Conservation (phyloP, 2,113 vertebrate species). For the Uria aalge region DNA sequence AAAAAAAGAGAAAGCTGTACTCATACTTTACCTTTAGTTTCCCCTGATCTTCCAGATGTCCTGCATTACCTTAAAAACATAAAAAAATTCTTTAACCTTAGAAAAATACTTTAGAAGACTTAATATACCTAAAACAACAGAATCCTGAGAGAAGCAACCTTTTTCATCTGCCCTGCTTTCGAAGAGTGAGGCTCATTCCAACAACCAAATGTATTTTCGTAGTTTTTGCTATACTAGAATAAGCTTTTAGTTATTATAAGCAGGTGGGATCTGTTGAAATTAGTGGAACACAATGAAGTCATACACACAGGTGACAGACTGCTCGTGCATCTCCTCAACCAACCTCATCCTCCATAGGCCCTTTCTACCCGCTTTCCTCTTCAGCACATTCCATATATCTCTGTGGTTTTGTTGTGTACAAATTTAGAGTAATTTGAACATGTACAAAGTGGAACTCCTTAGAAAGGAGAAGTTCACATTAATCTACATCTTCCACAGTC, state of each 20-base stretch:
- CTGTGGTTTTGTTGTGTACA: not conserved
- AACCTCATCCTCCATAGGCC: not conserved
- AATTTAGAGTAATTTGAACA: not conserved
- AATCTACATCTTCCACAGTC: not conserved
- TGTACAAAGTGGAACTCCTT: not conserved
- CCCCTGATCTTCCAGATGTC: not conserved
- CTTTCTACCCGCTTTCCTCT: not conserved
- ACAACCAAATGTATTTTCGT: not conserved
- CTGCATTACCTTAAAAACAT: slow-evolving; percentile 50
- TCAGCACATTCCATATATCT: not conserved
- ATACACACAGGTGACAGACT: not conserved
- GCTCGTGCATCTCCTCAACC: not conserved
- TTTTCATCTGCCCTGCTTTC: not conserved
- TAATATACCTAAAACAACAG: not conserved
- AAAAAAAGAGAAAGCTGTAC: not conserved
- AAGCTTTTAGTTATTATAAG: not conserved
- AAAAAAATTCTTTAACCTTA: not conserved
- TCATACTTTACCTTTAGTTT: slow-evolving; percentile 47
- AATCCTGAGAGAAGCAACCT: not conserved
- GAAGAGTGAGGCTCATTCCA: not conserved
- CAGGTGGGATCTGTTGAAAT: not conserved
- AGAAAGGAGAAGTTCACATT: not conserved
- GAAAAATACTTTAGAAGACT: not conserved
- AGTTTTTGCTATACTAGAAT: not conserved
- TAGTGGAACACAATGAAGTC: not conserved